Conservation (phyloP, 35 echinoderm and acorn worm genomes). For the Apostichopus parvimensis region DNA sequence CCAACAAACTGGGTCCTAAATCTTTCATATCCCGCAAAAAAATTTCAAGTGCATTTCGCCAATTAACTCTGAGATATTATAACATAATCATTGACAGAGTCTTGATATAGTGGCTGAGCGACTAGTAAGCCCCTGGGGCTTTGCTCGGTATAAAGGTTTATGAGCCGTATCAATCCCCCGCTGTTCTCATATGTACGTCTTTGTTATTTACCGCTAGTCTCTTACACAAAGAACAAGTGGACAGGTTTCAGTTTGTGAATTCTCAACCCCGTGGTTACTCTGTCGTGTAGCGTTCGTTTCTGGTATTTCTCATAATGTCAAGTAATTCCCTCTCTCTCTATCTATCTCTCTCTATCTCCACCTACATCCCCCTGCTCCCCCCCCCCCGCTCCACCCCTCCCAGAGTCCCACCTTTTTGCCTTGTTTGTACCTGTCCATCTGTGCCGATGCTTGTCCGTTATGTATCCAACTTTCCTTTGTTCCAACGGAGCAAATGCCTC, state of each 20-base stretch:
- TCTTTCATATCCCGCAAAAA: constrained; percentile 1
- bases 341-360: neutral
- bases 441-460: no score
- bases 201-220: neutral
- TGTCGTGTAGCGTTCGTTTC: neutral
- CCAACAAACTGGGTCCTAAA: constrained; percentile 33
- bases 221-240: constrained; percentile 13
- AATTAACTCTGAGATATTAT: constrained; percentile 42
- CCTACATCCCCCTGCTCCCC: neutral
- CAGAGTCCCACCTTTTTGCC: neutral
- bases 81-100: constrained; percentile 33
- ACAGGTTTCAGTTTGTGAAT: neutral
- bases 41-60: constrained; percentile 20
- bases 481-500: neutral
- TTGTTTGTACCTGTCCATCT: neutral
- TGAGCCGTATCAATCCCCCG: constrained; percentile 14
- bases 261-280: constrained; percentile 14
- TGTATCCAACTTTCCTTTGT: neutral
- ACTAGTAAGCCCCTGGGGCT: constrained; percentile 36
- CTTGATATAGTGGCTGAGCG: constrained; percentile 12
- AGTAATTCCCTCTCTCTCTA: neutral
- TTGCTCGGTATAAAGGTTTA: constrained; percentile 39
- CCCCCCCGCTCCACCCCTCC: no score
- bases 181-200: neutral
- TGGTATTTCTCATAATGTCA: neutral